Percentiles rank a stretch among this genome's conserved stretches.
Evolutionary conservation across 2,797 vertebrate species (phyloP).

Genomic region (Chaetophractus vellerosus): DNA sequence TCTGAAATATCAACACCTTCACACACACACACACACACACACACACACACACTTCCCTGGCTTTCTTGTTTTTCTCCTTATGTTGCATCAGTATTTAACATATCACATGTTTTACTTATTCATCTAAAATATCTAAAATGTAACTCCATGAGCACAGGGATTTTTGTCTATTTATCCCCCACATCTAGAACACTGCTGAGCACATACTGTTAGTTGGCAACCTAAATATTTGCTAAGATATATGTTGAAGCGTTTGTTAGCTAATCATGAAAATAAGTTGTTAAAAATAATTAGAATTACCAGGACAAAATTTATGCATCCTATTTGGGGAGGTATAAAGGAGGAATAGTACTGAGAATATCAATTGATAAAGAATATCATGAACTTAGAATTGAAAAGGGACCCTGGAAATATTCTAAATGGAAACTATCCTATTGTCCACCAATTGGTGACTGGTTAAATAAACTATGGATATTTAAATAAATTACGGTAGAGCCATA

Average conservation of each 20-base stretch:
- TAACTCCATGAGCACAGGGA: background rate
- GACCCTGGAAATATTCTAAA: background rate
- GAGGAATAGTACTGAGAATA: background rate
- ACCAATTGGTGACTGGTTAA: background rate
- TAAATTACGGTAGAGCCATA: no score
- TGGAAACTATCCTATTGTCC: background rate
- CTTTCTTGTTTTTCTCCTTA: background rate
- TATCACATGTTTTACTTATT: constrained; percentile 1
- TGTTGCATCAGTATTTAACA: background rate
- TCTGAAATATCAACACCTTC: background rate
- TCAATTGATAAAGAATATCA: constrained; percentile 10
- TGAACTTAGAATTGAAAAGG: constrained; percentile 4
- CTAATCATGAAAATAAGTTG: background rate
- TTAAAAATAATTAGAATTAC: constrained; percentile 37
- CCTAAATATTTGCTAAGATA: background rate
- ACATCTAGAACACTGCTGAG: background rate
- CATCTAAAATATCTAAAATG: background rate
- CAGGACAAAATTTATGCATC: constrained; percentile 17
- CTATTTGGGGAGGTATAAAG: background rate
- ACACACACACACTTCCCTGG: no score
- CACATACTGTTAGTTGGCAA: background rate
- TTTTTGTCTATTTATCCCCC: no score
- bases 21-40: no score
- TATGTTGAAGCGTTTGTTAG: background rate
- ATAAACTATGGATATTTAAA: background rate